These are phyloP conservation scores for Eulemur rubriventer DNA, from an alignment of 2,797 vertebrate genomes.

Conservation along the genomic window DNA sequence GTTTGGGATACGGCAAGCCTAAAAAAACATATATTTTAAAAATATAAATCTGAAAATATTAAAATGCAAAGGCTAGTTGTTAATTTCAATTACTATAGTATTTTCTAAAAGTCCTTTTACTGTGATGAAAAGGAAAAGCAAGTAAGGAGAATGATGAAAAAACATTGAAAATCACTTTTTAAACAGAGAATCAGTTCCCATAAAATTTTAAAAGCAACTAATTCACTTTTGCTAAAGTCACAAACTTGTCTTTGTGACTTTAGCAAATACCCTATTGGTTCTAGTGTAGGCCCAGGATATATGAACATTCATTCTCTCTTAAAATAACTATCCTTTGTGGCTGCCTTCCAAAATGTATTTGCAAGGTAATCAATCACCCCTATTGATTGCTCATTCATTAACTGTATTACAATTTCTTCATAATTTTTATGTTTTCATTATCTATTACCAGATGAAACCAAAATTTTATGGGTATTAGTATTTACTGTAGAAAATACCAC, in stretches of 20 bases:
- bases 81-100: constrained; percentile 6
- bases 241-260: background rate
- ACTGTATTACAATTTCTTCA: background rate
- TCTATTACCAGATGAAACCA: background rate
- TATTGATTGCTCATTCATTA: background rate
- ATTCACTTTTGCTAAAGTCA: background rate
- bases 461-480: background rate
- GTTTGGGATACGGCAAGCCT: constrained; percentile 97
- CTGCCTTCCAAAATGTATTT: background rate
- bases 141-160: background rate
- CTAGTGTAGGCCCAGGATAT: background rate
- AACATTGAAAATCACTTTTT: background rate
- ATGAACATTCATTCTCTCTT: background rate
- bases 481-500: background rate
- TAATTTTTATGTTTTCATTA: background rate
- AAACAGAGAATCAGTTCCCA: background rate
- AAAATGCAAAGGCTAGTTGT: constrained; percentile 31
- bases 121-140: constrained; percentile 4
- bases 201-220: background rate
- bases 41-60: constrained; percentile 45
- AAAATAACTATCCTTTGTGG: background rate
- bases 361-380: background rate
- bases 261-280: background rate
- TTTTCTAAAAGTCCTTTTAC: background rate
- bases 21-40: constrained; percentile 42